Base-by-base conservation (phyloP, 1,140 invertebrate genomes). In the Conus ventricosus region DNA sequence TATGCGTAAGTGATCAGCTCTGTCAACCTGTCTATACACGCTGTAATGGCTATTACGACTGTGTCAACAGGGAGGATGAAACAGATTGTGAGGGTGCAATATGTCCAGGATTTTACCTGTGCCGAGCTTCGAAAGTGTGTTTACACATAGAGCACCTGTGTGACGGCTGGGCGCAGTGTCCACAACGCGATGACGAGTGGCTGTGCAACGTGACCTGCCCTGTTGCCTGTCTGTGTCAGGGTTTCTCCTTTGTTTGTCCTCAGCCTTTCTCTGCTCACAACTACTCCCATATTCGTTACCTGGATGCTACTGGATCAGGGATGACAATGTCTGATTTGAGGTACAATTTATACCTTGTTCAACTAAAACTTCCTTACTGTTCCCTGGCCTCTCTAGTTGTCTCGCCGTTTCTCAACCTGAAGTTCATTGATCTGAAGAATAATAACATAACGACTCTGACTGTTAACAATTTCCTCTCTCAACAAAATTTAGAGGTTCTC, bases 41-140 rank as follows among this genome's bases (percentile, higher is more conserved):
- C 7, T 85, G 84, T 67, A 85, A 85, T 27, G 89, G 86, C 54
- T 54, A 27, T 17, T 39, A 85, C 84, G 84, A 85, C 84, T 85
- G 84, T 25, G 11, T 53, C 57, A 25, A 13, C 60, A 25, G 55
- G 53, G 57, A 85, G 60, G 84, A 85, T 55, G 84, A 85, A 55
- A 13, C 15, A 23, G 60, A 17, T 13, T 85, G 84, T 39, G 57
- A 85, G 13, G 51, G 20, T n/a, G 88, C n/a, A 13, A 55, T 53
- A 13, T 90, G 89, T 83, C 88, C 85, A 39, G 88, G 87, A 27
- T 87, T 83, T 27, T 90, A 83, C 63, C 67, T 80, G 27, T 88
- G 87, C 51, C 53, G 81, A 6, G 27, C 13, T 5, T 89, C 88
- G 1, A 27, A 10, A 11, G 71, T 84, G 54, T 90, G 89, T 54